A percentile compares a stretch with the other conserved stretches of the same genome.
Conservation (phyloP, 64 coral and sea anemone genomes). For the Trachythela sp. region DNA sequence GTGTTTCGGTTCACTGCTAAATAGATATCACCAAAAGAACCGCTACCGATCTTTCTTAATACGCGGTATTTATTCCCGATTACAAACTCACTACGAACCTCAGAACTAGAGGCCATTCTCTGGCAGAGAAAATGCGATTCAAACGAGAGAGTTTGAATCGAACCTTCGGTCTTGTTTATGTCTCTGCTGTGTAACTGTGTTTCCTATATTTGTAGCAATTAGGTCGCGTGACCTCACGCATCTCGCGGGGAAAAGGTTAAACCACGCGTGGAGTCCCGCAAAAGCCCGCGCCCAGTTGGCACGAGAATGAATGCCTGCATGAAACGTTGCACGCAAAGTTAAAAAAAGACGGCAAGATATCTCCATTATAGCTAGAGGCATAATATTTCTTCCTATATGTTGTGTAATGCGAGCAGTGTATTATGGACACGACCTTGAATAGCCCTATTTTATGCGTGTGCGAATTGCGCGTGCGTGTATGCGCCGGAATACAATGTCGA, state of each 20-base stretch:
- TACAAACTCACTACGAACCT: slow-evolving; percentile 70
- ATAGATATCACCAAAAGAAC: slow-evolving; percentile 99
- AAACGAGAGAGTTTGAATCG: background rate
- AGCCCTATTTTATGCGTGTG: too few relatives aligned
- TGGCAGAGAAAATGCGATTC: background rate
- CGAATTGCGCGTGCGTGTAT: too few relatives aligned
- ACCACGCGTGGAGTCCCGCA: background rate
- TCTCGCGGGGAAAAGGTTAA: background rate
- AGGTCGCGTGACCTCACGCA: background rate
- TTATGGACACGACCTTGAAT: too few relatives aligned
- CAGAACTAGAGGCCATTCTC: slow-evolving; percentile 34
- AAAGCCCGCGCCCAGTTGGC: too few relatives aligned
- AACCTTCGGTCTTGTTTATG: background rate
- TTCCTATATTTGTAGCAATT: slow-evolving; percentile 3
- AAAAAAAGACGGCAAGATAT: too few relatives aligned
- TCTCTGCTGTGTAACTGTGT: background rate
- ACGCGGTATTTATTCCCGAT: slow-evolving; percentile 94
- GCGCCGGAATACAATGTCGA: too few relatives aligned
- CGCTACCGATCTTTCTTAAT: slow-evolving; percentile 96
- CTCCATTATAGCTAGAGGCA: too few relatives aligned
- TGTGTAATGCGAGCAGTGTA: too few relatives aligned
- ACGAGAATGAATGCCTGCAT: too few relatives aligned
- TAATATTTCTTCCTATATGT: too few relatives aligned
- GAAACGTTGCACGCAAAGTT: background rate
- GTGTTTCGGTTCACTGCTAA: slow-evolving; percentile 81